A percentile compares a stretch with the other conserved stretches of the same genome.
Evolutionary conservation across 1,140 invertebrate genomes (phyloP).

Genomic region (Sycobia sp.): DNA sequence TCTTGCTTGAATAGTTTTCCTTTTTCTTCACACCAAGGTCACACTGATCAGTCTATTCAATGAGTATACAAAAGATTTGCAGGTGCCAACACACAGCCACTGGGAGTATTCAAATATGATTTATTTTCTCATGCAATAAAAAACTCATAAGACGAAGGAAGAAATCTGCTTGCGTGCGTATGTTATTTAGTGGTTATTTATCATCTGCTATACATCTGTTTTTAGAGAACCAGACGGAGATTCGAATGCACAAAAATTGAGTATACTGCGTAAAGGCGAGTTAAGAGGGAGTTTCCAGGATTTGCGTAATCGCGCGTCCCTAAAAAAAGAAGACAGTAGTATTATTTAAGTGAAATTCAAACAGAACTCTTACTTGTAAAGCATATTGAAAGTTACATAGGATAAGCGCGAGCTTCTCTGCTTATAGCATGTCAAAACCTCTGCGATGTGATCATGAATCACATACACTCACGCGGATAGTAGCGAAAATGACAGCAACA

Average conservation of each 20-base stretch:
- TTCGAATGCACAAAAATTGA: not conserved
- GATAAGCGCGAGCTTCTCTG: no score
- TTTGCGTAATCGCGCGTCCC: slow-evolving; percentile 13
- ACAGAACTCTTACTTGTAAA: no score
- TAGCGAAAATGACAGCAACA: slow-evolving; percentile 24
- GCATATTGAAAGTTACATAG: no score
- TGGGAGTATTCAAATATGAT: not conserved
- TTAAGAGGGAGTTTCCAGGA: not conserved
- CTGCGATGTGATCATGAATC: no score
- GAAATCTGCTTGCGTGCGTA: not conserved
- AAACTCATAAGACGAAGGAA: not conserved
- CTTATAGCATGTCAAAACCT: no score
- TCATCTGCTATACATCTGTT: no score
- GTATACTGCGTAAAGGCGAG: not conserved
- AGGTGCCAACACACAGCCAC: not conserved
- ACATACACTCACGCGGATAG: not conserved
- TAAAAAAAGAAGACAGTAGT: not conserved
- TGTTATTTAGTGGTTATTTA: not conserved
- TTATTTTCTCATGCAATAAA: not conserved
- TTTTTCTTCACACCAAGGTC: not conserved
- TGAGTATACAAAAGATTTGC: not conserved
- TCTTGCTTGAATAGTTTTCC: not conserved
- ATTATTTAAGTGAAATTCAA: no score
- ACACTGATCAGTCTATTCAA: not conserved
- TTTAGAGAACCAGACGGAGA: no score